Percentiles rank a stretch among this genome's conserved stretches.
phyloP scores from a whole-genome alignment of 2,797 vertebrate species.

The Rhinichthys osculus region DNA sequence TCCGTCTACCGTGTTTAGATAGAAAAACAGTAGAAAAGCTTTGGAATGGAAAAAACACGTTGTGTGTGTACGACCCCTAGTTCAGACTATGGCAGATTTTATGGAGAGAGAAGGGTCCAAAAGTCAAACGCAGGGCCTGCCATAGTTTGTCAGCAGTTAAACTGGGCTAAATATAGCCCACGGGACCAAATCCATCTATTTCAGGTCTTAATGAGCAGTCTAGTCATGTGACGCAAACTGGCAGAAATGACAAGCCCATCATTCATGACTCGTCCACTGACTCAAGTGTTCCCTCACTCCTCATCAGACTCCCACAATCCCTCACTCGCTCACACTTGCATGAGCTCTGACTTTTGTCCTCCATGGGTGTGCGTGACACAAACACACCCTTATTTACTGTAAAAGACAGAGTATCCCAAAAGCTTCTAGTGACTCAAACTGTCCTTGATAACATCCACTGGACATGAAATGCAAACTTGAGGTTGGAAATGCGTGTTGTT shows the following conservation, averaged over 20 bases:
- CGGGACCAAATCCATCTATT: slow-evolving; percentile 58
- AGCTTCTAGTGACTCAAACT: neutral
- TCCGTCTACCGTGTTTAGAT: neutral
- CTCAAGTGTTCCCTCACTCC: slow-evolving; percentile 31
- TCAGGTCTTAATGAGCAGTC: slow-evolving; percentile 59
- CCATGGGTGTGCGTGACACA: neutral
- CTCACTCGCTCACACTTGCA: neutral
- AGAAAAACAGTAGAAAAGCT: neutral
- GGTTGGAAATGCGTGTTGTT: neutral
- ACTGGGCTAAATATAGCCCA: slow-evolving; percentile 63
- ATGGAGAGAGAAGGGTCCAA: slow-evolving; percentile 25
- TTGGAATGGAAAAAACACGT: neutral
- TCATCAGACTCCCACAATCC: slow-evolving; percentile 35
- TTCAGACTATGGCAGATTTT: slow-evolving; percentile 22
- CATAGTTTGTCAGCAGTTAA: slow-evolving; percentile 54
- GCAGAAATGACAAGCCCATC: slow-evolving; percentile 48
- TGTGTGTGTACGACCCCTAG: neutral
- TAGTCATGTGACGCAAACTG: slow-evolving; percentile 62
- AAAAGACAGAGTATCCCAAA: neutral
- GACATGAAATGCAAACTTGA: neutral
- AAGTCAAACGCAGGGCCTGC: slow-evolving; percentile 43
- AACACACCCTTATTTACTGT: slow-evolving; percentile 15
- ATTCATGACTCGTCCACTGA: slow-evolving; percentile 20
- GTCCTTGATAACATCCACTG: neutral
- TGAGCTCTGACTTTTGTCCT: slow-evolving; percentile 17